Conservation (phyloP, 2,113 vertebrate genomes). For the Lagenorhynchus albirostris region DNA sequence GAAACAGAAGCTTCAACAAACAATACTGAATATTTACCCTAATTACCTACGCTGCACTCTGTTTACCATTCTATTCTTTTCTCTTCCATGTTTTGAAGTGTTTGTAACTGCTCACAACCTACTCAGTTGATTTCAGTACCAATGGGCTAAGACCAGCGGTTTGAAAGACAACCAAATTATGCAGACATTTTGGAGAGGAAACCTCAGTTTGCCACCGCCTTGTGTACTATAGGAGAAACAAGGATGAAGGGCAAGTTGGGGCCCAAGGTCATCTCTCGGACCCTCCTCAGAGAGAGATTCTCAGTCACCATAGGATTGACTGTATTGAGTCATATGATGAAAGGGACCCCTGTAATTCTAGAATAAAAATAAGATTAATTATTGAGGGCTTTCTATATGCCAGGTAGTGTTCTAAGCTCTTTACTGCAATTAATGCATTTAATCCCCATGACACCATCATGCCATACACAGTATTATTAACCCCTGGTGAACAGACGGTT, state of each 20-base stretch:
- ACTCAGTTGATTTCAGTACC: background rate
- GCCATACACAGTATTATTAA: background rate
- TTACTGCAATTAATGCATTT: background rate
- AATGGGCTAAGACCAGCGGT: background rate
- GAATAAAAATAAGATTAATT: slow-evolving; percentile 11
- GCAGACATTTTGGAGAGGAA: background rate
- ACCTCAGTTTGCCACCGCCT: background rate
- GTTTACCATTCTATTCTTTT: background rate
- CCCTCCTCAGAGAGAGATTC: background rate
- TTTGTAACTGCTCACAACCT: background rate
- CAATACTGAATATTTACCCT: background rate
- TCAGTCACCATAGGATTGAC: background rate
- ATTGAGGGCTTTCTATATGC: background rate
- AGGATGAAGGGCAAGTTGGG: background rate
- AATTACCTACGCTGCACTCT: background rate
- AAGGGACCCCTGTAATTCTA: background rate
- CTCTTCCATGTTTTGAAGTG: background rate
- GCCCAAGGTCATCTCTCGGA: background rate
- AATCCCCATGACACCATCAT: background rate
- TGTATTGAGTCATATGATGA: background rate
- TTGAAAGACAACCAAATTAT: background rate
- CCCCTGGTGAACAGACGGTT: background rate
- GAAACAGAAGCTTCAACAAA: background rate
- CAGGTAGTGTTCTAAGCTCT: slow-evolving; percentile 15
- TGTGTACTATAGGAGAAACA: background rate